A percentile compares a stretch with the other conserved stretches of the same genome.
These are phyloP conservation scores for Mobula hypostoma DNA, from an alignment of 2,113 vertebrate species.

Conservation along the genomic window DNA sequence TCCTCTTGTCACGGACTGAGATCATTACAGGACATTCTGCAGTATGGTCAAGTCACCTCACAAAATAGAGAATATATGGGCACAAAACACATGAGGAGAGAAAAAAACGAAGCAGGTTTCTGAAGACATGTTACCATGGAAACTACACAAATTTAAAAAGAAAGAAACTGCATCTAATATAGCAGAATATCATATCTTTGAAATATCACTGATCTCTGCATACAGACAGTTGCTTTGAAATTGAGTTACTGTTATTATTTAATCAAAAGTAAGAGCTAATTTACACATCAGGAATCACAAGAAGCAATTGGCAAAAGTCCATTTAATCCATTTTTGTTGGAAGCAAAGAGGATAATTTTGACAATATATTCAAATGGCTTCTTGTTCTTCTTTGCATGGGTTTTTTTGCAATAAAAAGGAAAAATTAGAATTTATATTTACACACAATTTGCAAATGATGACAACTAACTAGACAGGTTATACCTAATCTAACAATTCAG, in stretches of 20 bases:
- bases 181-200: neutral
- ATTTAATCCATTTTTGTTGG: conserved; percentile 3
- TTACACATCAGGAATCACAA: neutral
- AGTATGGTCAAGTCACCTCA: neutral
- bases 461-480: neutral
- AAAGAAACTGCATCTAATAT: conserved; percentile 8
- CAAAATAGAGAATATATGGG: neutral
- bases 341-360: neutral
- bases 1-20: neutral
- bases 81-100: too few species aligned
- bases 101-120: neutral
- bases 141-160: neutral
- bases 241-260: conserved; percentile 19
- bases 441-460: neutral
- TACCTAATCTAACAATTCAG: neutral
- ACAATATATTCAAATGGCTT: neutral
- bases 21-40: neutral
- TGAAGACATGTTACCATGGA: conserved; percentile 27
- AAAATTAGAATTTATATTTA: neutral
- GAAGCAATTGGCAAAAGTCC: neutral
- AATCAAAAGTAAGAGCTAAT: conserved; percentile 9
- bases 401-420: neutral
- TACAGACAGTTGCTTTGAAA: neutral
- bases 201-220: conserved; percentile 25
- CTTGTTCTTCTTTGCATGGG: neutral